Base-by-base conservation (phyloP, 2,888 invertebrate genomes). In the Carcina quercana region DNA sequence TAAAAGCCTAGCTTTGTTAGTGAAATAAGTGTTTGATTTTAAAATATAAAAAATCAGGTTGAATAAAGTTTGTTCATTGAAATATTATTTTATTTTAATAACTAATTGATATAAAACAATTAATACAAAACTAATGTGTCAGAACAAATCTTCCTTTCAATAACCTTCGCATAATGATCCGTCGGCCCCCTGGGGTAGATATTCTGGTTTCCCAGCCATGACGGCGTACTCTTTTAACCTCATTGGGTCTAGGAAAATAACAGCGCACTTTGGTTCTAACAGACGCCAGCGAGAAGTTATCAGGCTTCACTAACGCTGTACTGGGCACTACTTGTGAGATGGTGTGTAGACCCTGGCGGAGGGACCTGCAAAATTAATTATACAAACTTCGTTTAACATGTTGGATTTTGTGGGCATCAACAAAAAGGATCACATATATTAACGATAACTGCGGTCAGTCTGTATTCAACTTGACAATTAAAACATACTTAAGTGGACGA, bases 231-330 rank as follows among this genome's bases (percentile, higher is more conserved):
- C 94, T 85, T 51, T 85, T 88, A 0, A 87, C 85, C 76, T 94
- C 94, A 30, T 86, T 89, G 0, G 94, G 91, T 25, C 90, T 85
- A 0, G 93, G 92, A 51, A 94, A 94, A 52, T 92, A 86, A 50
- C 87, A 85, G 26, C 92, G 84, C 0, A 91, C 85, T 47, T 86
- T 83, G 1, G 68, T 82, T 49, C 83, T 64, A 20, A 82, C 56
- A 4, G 70, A 57, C 5, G 66, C 59, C 10, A 82, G 30, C 10
- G 63, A 61, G 41, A 62, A 62, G 30, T 42, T 50, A 33, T 79
- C 74, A 13, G 76, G 65, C 28, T 60, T 58, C 1, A 72, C 72
- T 35, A 82, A 52, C 42, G 40, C 58, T 15, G 51, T 51, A 25
- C 25, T 51, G 6, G 59, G 34, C 1, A 59, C 40, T 31, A 56